phyloP scores from a whole-genome alignment of 2,797 vertebrate species.

The Protosalanx chinensis region DNA sequence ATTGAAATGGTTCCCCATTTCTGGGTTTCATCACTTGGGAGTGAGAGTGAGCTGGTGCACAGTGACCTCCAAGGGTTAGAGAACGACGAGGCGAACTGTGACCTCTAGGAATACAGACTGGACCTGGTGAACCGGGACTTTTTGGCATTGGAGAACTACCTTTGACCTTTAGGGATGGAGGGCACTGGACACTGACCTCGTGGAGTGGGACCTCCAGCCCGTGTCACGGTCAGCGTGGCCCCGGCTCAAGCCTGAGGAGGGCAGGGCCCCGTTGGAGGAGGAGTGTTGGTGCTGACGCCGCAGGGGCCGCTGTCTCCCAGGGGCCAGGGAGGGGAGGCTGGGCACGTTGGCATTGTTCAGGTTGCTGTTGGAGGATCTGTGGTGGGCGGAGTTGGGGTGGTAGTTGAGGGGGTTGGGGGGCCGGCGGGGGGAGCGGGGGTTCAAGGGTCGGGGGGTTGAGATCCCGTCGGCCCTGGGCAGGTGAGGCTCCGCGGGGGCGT shows the following conservation, averaged over 20 bases:
- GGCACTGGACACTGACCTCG: slow-evolving; percentile 75
- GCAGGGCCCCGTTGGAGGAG: slow-evolving; percentile 70
- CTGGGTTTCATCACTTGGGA: no score
- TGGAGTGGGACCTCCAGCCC: slow-evolving; percentile 76
- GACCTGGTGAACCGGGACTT: not conserved
- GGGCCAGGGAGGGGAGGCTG: slow-evolving; percentile 67
- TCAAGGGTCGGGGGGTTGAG: slow-evolving; percentile 46
- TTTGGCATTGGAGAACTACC: no score
- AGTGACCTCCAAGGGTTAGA: no score
- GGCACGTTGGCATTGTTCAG: slow-evolving; percentile 97
- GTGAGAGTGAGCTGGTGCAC: not conserved
- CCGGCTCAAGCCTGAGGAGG: slow-evolving; percentile 57
- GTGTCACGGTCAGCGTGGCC: slow-evolving; percentile 67
- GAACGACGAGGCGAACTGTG: no score
- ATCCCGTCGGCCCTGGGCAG: slow-evolving; percentile 43
- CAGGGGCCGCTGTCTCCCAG: slow-evolving; percentile 70
- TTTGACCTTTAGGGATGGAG: not conserved
- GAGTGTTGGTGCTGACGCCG: slow-evolving; percentile 56
- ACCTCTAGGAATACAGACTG: not conserved
- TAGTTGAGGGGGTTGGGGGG: slow-evolving; percentile 25
- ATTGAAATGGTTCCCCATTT: no score
- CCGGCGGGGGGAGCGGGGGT: slow-evolving; percentile 42
- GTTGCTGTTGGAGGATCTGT: slow-evolving; percentile 90
- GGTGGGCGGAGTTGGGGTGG: slow-evolving; percentile 76
- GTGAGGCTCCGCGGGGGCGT: slow-evolving; percentile 57